Conservation (phyloP, 2,888 invertebrate genomes). For the Netelia fuscicornis region DNA sequence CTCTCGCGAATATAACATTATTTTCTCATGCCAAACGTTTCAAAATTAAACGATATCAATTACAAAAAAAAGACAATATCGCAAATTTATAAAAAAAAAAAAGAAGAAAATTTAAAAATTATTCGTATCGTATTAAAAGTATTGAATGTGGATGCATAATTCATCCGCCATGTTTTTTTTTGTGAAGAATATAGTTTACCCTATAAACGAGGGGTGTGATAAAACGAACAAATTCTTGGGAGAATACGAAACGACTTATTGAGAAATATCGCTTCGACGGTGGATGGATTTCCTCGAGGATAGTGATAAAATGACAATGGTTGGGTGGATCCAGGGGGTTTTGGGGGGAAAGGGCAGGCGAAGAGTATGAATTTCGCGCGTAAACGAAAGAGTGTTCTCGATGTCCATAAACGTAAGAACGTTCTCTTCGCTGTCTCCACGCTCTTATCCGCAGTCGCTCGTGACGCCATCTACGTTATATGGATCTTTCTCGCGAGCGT, state of each 20-base stretch:
- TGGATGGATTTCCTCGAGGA: slow-evolving; percentile 52
- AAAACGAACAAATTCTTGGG: slow-evolving; percentile 4
- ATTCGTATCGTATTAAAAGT: slow-evolving; percentile 13
- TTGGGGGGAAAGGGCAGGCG: slow-evolving; percentile 11
- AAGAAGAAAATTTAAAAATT: neutral
- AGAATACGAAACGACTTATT: slow-evolving; percentile 47
- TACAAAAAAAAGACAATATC: neutral
- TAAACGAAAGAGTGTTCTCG: slow-evolving; percentile 58
- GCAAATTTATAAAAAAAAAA: slow-evolving; percentile 15
- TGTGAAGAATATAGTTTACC: neutral
- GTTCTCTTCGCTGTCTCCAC: slow-evolving; percentile 24
- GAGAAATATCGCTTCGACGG: slow-evolving; percentile 50
- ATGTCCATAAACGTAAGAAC: slow-evolving; percentile 61
- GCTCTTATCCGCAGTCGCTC: slow-evolving; percentile 49
- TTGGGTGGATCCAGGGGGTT: slow-evolving; percentile 12
- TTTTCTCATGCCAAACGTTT: slow-evolving; percentile 8
- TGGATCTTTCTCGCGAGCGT: slow-evolving; percentile 48
- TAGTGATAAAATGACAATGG: slow-evolving; percentile 39
- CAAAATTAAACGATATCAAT: neutral
- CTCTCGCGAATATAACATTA: neutral
- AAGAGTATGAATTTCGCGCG: neutral
- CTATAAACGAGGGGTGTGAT: slow-evolving; percentile 23
- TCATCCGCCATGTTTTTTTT: neutral
- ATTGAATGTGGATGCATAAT: slow-evolving; percentile 31
- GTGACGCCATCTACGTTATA: slow-evolving; percentile 49